These are phyloP conservation scores for Phrynocephalus versicolor DNA, from an alignment of 2,113 vertebrate genomes.

Conservation along the genomic window DNA sequence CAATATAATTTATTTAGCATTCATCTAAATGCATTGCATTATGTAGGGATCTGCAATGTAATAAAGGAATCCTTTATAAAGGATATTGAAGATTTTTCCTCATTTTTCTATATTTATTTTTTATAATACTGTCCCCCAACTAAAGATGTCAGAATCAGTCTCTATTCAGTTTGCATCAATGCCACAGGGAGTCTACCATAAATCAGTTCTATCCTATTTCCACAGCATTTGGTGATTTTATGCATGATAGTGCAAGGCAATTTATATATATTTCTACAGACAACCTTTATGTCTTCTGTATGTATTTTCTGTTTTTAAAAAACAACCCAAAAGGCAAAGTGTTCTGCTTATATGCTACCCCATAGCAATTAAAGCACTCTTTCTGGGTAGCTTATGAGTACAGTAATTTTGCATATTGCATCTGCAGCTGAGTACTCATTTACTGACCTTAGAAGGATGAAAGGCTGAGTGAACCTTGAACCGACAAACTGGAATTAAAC, in stretches of 20 bases:
- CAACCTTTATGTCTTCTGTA: not conserved
- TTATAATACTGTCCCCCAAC: not conserved
- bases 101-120: not conserved
- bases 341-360: no score
- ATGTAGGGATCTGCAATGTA: not conserved
- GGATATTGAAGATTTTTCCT: not conserved
- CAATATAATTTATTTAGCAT: conserved; percentile 26
- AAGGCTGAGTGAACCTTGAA: no score
- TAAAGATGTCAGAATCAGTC: not conserved
- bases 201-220: not conserved
- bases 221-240: not conserved
- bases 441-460: no score
- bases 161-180: not conserved
- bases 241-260: not conserved
- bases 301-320: no score
- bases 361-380: no score
- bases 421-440: no score
- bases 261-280: not conserved
- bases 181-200: not conserved
- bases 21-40: conserved; percentile 2
- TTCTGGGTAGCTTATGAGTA: no score
- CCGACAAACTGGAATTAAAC: no score
- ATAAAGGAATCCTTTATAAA: not conserved
- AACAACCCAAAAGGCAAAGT: no score
- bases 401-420: no score